Base-by-base conservation (phyloP, 2,888 invertebrate genomes). In the Diplolepis rosae region DNA sequence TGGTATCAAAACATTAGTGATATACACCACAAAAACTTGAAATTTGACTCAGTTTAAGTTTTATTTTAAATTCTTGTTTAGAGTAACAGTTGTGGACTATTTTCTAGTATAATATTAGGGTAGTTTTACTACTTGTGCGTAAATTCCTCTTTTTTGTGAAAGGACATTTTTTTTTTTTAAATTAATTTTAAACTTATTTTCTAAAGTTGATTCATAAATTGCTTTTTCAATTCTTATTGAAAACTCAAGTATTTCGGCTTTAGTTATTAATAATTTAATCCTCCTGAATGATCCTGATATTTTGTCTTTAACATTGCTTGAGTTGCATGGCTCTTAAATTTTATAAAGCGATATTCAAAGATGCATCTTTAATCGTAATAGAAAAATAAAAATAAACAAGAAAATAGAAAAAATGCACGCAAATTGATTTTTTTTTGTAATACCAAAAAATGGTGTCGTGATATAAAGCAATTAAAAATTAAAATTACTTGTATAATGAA, bases 291-390 rank as follows among this genome's bases (percentile, higher is more conserved):
- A 51, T 51, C 1, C 15, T 27, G 18, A 22, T 22, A 22, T 48
- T 11, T 28, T 1, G 27, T 3, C 52, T 3, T 7, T 2, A 15
- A 27, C 28, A 35, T 32, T n/a, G 61, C 61, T 61, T 35, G 11
- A 61, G 32, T 61, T 35, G 61, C 61, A 61, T 61, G 61, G 39
- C 32, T 61, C 35, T 35, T 35, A 18, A 56, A 51, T 27, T 27
- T 7, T 4, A 22, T 30, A 52, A 2, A 3, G 6, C 50, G 7
- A 13, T 22, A 32, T 32, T n/a, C n/a, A n/a, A n/a, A n/a, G n/a
- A n/a, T n/a, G n/a, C n/a, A n/a, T n/a, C n/a, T n/a, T 39, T 39
- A 5, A 39, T 39, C 9, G 39, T 39, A 13, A 5, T 39, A 2
- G 13, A 39, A 39, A 39, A 32, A 32, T 32, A 7, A 32, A 32